Conservation (phyloP, 2,888 invertebrate species). For the Cheiracanthium punctorium region DNA sequence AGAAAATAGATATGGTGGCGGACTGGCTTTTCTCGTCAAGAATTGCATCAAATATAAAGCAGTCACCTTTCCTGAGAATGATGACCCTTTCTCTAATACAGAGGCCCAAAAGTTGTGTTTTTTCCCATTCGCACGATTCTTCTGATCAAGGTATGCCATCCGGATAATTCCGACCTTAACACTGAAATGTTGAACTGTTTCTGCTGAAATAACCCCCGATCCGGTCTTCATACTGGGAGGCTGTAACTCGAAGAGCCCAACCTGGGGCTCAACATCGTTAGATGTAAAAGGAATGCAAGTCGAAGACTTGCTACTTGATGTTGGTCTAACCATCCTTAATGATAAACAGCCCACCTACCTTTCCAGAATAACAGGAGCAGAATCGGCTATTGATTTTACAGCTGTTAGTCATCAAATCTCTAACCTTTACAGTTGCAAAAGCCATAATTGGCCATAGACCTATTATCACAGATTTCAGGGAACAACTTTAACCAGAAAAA, state of each 20-base stretch:
- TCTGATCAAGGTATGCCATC: background rate
- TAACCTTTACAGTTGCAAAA: too few species aligned
- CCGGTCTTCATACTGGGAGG: background rate
- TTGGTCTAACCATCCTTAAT: too few species aligned
- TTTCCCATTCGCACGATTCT: background rate
- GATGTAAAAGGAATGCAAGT: too few species aligned
- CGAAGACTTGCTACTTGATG: too few species aligned
- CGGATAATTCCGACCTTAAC: background rate
- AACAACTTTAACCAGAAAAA: background rate
- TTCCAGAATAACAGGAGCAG: too few species aligned
- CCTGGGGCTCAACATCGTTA: background rate
- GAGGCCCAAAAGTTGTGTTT: background rate
- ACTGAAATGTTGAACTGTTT: background rate
- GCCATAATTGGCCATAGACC: background rate
- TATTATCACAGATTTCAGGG: background rate
- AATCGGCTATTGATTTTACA: too few species aligned
- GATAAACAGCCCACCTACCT: too few species aligned
- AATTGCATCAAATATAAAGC: too few species aligned
- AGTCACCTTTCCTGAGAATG: too few species aligned
- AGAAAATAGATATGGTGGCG: too few species aligned
- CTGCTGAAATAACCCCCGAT: background rate
- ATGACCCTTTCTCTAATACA: background rate
- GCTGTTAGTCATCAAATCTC: too few species aligned
- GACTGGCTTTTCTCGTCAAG: too few species aligned
- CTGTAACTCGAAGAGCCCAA: constrained; percentile 18